Evolutionary conservation across 2,797 vertebrate species (phyloP).

Genomic region (Danio tinwini): DNA sequence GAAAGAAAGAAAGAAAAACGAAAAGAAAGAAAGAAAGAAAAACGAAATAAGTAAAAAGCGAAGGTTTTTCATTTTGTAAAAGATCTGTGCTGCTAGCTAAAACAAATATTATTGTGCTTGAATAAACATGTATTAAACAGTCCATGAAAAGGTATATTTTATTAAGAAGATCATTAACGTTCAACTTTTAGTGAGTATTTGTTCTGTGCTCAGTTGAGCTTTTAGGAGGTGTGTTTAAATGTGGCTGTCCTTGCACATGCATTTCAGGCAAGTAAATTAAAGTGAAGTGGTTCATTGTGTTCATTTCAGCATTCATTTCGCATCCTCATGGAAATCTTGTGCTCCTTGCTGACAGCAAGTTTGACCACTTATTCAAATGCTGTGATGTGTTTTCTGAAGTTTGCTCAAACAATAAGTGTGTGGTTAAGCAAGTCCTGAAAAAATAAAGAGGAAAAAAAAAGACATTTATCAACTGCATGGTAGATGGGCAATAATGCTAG

Average conservation of each 20-base stretch:
- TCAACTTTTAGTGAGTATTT: neutral
- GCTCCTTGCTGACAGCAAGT: neutral
- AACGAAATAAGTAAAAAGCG: neutral
- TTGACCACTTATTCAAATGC: neutral
- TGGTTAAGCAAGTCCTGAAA: too few species aligned
- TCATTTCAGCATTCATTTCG: neutral
- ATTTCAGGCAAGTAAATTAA: neutral
- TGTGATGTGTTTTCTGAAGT: neutral
- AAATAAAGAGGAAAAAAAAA: too few species aligned
- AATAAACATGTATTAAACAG: neutral
- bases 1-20: too few species aligned
- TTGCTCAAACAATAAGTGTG: too few species aligned
- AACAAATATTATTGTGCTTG: neutral
- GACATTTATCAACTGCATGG: too few species aligned
- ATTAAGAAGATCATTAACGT: neutral
- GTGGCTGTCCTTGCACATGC: constrained; percentile 22
- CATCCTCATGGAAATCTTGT: neutral
- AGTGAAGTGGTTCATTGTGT: neutral
- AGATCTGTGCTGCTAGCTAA: neutral
- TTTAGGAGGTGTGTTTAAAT: neutral
- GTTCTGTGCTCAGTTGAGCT: neutral
- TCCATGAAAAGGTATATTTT: neutral
- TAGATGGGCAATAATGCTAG: neutral
- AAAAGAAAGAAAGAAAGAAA: neutral
- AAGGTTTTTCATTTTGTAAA: neutral